Conservation (phyloP, 2,113 vertebrate genomes). For the Ploceus nigricollis region DNA sequence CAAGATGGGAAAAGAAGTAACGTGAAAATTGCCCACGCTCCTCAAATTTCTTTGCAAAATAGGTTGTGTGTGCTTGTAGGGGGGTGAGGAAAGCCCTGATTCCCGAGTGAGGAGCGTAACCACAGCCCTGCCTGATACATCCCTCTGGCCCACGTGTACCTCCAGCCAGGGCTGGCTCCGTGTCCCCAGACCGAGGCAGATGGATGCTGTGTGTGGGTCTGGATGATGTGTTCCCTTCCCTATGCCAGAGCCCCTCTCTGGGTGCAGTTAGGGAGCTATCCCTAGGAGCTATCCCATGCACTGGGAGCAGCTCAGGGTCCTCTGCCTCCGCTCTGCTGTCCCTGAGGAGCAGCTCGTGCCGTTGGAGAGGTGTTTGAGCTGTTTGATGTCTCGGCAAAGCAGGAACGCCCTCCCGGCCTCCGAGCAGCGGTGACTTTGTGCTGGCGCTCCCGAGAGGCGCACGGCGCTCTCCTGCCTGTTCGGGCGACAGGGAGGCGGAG, state of each 20-base stretch:
- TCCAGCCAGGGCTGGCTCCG: not conserved
- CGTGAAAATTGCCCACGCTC: not conserved
- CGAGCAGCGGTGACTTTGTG: not conserved
- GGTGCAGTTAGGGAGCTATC: accelerated
- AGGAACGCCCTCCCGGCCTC: not conserved
- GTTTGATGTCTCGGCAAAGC: not conserved
- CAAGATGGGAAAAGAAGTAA: not conserved
- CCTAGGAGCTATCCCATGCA: not conserved
- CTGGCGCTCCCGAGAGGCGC: accelerated
- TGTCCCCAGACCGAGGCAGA: accelerated
- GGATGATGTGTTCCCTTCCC: not conserved
- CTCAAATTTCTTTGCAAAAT: not conserved
- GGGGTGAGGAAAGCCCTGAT: not conserved
- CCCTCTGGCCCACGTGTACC: accelerated
- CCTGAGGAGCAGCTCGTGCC: not conserved
- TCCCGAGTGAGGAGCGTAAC: accelerated
- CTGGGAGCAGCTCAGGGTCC: not conserved
- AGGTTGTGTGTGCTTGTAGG: not conserved
- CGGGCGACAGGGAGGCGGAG: not conserved
- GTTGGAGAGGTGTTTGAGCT: not conserved
- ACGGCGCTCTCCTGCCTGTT: not conserved
- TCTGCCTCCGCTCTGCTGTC: not conserved
- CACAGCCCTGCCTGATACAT: not conserved
- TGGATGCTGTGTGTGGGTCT: accelerated
- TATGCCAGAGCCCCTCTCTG: accelerated